Conservation (phyloP, 2,113 vertebrate genomes). For the Nannobrachium achirus region DNA sequence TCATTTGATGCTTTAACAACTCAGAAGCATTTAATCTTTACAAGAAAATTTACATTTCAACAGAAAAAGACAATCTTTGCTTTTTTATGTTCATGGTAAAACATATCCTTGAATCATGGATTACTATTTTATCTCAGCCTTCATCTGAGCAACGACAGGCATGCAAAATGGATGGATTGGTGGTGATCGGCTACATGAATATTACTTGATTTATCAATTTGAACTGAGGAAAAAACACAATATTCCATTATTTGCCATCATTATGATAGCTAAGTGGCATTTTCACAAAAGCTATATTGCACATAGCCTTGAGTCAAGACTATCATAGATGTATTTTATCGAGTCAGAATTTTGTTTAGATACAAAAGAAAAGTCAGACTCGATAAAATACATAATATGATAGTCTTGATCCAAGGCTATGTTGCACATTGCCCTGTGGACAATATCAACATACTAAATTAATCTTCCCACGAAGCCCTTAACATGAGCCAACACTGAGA, state of each 20-base stretch:
- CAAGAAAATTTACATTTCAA: conserved; percentile 23
- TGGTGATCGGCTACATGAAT: not conserved
- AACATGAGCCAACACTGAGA: conserved; percentile 21
- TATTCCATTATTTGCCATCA: conserved; percentile 5
- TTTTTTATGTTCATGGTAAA: not conserved
- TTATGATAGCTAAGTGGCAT: conserved; percentile 25
- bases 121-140: conserved; percentile 9
- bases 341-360: too few species aligned
- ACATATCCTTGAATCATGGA: not conserved
- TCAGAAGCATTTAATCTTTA: conserved; percentile 26
- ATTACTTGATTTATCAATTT: not conserved
- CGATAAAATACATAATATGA: too few species aligned
- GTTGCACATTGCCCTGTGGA: conserved; percentile 30
- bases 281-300: conserved; percentile 30
- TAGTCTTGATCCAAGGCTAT: too few species aligned
- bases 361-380: too few species aligned
- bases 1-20: conserved; percentile 35
- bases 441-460: conserved; percentile 38
- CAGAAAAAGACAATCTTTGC: too few species aligned
- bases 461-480: conserved; percentile 31
- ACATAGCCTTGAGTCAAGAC: too few species aligned
- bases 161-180: conserved; percentile 27
- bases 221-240: not conserved
- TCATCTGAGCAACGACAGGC: conserved; percentile 25
- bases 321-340: too few species aligned